Evolutionary conservation across 2,797 vertebrate species (phyloP).

Genomic region (Schizopygopsis malacanthus): DNA sequence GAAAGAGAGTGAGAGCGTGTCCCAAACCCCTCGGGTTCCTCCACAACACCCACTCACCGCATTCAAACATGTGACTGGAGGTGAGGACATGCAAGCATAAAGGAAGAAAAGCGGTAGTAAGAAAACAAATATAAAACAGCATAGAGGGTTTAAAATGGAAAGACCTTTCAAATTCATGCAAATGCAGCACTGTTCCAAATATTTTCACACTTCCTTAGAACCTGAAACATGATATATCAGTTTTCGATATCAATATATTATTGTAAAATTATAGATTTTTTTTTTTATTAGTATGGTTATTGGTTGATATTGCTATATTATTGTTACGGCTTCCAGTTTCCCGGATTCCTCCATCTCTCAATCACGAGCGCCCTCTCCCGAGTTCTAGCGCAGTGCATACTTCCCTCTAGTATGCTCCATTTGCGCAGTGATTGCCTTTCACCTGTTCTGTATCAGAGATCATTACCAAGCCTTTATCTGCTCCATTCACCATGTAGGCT

Average conservation of each 20-base stretch:
- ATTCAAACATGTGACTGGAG: conserved; percentile 46
- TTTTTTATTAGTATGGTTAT: background rate
- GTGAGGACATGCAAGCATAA: conserved; percentile 30
- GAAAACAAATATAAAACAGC: conserved; percentile 15
- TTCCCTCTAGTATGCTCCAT: no score
- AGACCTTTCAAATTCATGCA: background rate
- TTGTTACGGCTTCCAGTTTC: no score
- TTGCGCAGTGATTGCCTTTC: no score
- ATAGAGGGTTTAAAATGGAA: background rate
- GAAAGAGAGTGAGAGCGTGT: conserved; percentile 35
- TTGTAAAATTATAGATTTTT: background rate
- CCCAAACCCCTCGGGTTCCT: conserved; percentile 40
- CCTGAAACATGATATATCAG: background rate
- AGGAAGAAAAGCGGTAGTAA: conserved; percentile 6
- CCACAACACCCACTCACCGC: conserved; percentile 30
- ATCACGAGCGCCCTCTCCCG: no score
- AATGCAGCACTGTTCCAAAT: background rate
- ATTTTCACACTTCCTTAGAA: background rate
- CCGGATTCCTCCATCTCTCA: no score
- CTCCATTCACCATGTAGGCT: no score
- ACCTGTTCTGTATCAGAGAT: no score
- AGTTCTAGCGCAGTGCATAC: no score
- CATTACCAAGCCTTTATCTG: no score
- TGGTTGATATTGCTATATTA: background rate
- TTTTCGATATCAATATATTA: no score